These are phyloP conservation scores for Micromesistius poutassou DNA, from an alignment of 2,797 vertebrate genomes.

Conservation along the genomic window DNA sequence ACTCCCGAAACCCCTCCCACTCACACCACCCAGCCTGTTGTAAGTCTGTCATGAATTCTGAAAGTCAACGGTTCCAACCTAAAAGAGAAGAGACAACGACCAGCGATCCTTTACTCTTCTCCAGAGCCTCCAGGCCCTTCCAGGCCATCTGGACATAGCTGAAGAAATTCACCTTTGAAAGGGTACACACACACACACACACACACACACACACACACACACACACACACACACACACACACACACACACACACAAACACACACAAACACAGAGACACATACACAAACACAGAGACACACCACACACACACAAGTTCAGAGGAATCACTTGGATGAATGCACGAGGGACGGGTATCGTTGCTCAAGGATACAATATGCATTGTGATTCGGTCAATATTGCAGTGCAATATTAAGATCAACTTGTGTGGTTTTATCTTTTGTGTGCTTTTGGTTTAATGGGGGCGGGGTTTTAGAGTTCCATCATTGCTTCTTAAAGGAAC, in stretches of 20 bases:
- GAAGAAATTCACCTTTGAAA: conserved; percentile 84
- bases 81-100: conserved; percentile 82
- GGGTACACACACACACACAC: conserved; percentile 9
- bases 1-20: no score
- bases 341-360: not conserved
- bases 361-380: no score
- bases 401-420: no score
- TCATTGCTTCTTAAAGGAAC: no score
- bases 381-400: no score
- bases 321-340: not conserved
- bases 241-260: conserved; percentile 10
- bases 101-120: conserved; percentile 76
- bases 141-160: conserved; percentile 82
- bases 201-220: conserved; percentile 20
- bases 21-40: no score
- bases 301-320: conserved; percentile 10
- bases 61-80: conserved; percentile 59
- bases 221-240: conserved; percentile 8
- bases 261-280: conserved; percentile 6
- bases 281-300: conserved; percentile 11
- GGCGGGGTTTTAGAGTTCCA: no score
- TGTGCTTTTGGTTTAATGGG: no score
- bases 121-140: conserved; percentile 75
- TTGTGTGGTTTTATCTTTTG: no score
- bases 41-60: no score